These are phyloP conservation scores for Oreochromis tanganicae DNA, from an alignment of 2,113 vertebrate species.

Conservation along the genomic window DNA sequence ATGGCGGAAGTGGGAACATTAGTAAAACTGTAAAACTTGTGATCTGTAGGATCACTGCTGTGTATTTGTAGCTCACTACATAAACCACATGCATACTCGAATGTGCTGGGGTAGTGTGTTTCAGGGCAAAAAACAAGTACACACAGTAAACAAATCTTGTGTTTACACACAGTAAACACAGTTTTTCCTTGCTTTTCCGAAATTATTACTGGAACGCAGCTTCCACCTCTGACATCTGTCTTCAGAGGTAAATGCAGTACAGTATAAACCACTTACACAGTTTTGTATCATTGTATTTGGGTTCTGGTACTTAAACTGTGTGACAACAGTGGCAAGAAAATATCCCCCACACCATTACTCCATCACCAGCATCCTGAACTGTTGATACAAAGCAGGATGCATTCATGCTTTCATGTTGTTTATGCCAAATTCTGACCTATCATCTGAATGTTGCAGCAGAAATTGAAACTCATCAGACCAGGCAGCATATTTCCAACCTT, in stretches of 20 bases:
- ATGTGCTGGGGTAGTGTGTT: neutral
- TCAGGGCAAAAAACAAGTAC: neutral
- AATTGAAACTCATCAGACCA: neutral
- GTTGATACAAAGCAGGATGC: neutral
- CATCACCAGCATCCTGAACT: neutral
- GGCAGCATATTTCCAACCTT: neutral
- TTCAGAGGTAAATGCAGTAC: neutral
- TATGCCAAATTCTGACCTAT: neutral
- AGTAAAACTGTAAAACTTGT: neutral
- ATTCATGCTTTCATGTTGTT: neutral
- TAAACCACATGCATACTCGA: neutral
- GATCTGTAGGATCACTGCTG: neutral
- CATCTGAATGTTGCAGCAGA: neutral
- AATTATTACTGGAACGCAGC: neutral
- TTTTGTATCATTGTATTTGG: neutral
- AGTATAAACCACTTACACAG: neutral
- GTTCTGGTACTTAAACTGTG: neutral
- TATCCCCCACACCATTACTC: neutral
- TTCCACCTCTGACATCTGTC: neutral
- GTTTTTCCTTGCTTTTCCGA: neutral
- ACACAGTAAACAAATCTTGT: neutral
- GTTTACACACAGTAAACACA: neutral
- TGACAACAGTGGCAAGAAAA: neutral
- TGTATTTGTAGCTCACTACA: neutral
- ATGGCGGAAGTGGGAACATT: neutral